Base-by-base conservation (phyloP, 1,140 invertebrate genomes). In the Caenorhabditis remanei region DNA sequence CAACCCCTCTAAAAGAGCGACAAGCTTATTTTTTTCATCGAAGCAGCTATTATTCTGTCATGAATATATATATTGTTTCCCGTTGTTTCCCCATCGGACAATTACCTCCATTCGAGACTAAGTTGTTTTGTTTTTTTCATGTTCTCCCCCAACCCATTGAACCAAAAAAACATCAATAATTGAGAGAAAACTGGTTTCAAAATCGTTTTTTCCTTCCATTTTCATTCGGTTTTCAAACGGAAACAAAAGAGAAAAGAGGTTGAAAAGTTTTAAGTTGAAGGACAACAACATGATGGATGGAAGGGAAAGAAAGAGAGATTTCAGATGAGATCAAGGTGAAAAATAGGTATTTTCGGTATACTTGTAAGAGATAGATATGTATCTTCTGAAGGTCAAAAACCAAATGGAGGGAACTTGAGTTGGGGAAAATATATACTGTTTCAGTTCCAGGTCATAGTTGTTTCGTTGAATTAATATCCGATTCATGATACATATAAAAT, bases 41-140 rank as follows among this genome's bases (percentile, higher is more conserved):
- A 2, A 32, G 32, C 32, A 32, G 32, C 32, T 32, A 32, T 32
- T 32, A 71, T 46, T 46, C 19, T 48, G 67, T 71, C 67, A 71
- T 41, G 41, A 46, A 71, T 48, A 14, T 46, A 14, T 46, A 7
- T 71, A 43, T 43, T 19, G 9, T 40, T 41, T 67, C 19, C 21
- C 32, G 24, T 79, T 50, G 24, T 50, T n/a, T 24, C 19, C 53
- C 46, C 3, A 46, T 14, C 43, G 41, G 21, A 79, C 71, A 53
- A 79, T 79, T 79, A 79, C 46, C 71, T n/a, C 63, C 63, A 8
- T 9, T 8, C 32, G 8, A 11, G 7, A 58, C 16, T 58, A n/a
- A 65, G 63, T 65, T 79, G 40, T 61, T 55, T 41, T 55, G 32
- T 87, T 86, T 56, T 43, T 58, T 50, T 41, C 84, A 16, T 79